Base-by-base conservation (phyloP, 2,113 vertebrate genomes). In the Symphodus melops region DNA sequence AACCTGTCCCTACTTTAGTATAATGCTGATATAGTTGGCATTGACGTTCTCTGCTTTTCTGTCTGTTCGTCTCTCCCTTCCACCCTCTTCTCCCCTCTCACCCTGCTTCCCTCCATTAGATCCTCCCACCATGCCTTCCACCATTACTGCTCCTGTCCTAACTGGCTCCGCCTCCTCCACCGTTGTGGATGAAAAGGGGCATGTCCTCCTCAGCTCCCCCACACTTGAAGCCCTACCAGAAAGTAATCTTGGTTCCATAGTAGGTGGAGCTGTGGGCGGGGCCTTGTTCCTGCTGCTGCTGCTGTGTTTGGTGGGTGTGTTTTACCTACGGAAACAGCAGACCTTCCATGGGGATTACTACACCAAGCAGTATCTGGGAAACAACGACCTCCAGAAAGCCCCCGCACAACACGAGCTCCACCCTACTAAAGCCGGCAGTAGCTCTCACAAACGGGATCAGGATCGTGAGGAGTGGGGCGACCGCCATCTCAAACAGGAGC, bases 91-190 rank as follows among this genome's bases (percentile, higher is more conserved):
- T 95, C 94, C 87, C 79, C 63, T 72, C 78, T 85, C 51, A 59
- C 86, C 75, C 92, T 93, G 92, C 95, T 90, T 79, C 80, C 95
- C 91, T 95, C 94, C 96, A 97, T 97, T 97, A 99, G 98, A 98
- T 96, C 97, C 98, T 96, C 97, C 97, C 94, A 95, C 96, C 94
- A 96, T 96, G 91, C 95, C 95, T 92, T 96, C 96, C 93, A 98
- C 97, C 94, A 92, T 96, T 94, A 95, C 96, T 91, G 95, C 95
- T 94, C 96, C 94, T 92, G 92, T 94, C 93, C 96, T 96, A 92
- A 95, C 95, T 75, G 93, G 95, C 90, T 96, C 93, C 92, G 93
- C 92, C 93, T 94, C 96, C 94, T 95, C 95, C 94, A 94, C 96
- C 93, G 93, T 95, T 86, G 93, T 95, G 83, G 94, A 93, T 88